Percentiles rank a stretch among this genome's conserved stretches.
phyloP scores from a whole-genome alignment of 2,888 invertebrate genomes.

The Macrophya annulata region DNA sequence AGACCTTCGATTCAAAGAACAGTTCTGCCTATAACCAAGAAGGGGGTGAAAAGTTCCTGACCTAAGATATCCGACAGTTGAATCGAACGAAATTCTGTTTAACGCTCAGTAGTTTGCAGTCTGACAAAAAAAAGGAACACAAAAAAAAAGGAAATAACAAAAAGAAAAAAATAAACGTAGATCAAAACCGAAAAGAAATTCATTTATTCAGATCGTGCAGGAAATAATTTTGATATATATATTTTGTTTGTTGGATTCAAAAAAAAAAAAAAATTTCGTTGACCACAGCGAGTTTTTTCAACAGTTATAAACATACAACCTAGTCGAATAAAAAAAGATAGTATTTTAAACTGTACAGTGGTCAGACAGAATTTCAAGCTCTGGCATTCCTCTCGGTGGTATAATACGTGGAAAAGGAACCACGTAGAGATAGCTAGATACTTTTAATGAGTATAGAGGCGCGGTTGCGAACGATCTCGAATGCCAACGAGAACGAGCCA shows the following conservation, averaged over 20 bases:
- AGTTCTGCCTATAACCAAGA: conserved; percentile 23
- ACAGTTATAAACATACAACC: not conserved
- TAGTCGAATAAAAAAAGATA: not conserved
- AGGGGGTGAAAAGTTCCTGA: conserved; percentile 36
- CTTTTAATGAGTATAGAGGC: conserved; percentile 69
- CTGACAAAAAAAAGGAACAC: conserved; percentile 1
- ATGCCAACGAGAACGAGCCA: conserved; percentile 48
- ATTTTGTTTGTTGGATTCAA: too few species aligned
- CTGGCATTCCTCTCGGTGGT: not conserved
- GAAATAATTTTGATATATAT: too few species aligned
- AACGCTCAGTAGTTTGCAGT: not conserved
- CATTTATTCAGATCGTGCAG: too few species aligned
- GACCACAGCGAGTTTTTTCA: not conserved
- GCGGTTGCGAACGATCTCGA: conserved; percentile 16
- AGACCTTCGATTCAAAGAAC: conserved; percentile 36
- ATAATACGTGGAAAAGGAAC: conserved; percentile 27
- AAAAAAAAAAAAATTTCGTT: too few species aligned
- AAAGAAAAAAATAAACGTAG: not conserved
- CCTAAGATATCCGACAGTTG: conserved; percentile 41
- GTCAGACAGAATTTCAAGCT: conserved; percentile 3
- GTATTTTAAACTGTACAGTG: not conserved
- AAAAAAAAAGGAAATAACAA: conserved; percentile 52
- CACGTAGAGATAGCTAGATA: conserved; percentile 60
- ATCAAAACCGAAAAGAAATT: too few species aligned
- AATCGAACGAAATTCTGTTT: conserved; percentile 36